These are phyloP conservation scores for Heterochromis multidens DNA, from an alignment of 2,113 vertebrate species.

Conservation along the genomic window DNA sequence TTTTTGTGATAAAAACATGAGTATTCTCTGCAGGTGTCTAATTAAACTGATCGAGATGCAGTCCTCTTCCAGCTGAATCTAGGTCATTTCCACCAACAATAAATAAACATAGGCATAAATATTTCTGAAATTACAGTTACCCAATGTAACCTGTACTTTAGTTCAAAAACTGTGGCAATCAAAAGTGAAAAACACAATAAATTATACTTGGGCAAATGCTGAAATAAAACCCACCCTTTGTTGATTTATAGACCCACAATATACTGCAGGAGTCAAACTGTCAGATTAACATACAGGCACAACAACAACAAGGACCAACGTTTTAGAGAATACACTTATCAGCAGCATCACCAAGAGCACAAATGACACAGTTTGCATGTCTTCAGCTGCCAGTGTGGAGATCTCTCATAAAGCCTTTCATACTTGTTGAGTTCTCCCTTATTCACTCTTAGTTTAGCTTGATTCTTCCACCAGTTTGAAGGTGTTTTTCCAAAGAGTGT, in stretches of 20 bases:
- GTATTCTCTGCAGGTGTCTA: neutral
- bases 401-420: neutral
- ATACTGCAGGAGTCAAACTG: neutral
- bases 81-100: neutral
- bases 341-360: neutral
- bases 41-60: conserved; percentile 13
- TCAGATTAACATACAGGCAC: neutral
- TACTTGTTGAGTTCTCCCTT: neutral
- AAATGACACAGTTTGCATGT: neutral
- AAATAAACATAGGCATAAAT: neutral
- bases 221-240: neutral
- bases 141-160: neutral
- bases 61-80: neutral
- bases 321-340: neutral
- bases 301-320: neutral
- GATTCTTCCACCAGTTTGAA: no score
- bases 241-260: neutral
- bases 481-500: no score
- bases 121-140: neutral
- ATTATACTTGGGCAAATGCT: neutral
- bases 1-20: neutral
- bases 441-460: no score
- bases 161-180: neutral
- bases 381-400: neutral
- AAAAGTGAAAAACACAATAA: neutral